Base-by-base conservation (phyloP, 2,888 invertebrate genomes). In the Agrypnus murinus region DNA sequence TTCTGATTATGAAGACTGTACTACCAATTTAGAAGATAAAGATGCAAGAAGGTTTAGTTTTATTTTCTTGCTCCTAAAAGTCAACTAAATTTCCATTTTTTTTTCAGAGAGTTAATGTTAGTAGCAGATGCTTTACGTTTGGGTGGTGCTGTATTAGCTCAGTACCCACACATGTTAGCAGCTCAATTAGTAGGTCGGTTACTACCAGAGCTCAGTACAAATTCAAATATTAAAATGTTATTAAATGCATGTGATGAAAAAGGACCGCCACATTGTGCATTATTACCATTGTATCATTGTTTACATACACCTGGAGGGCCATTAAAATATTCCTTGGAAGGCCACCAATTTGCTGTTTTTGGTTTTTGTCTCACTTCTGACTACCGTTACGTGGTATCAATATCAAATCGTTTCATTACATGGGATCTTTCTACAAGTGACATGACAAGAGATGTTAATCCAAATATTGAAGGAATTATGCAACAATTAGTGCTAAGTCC, bases 241-340 rank as follows among this genome's bases (percentile, higher is more conserved):
- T 87, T 99, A 46, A 90, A 93, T 65, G 97, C 98, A 78, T 99
- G 98, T 82, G 97, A 98, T 83, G 89, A 90, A 15, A 93, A 94
- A 80, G 98, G 98, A 0, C 93, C 95, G 34, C 90, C 91, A 55
- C 93, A 98, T 81, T 98, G 97, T 79, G 94, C 98, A 0, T 85
- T 99, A 59, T 88, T 98, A 76, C 98, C 99, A 0, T 90, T 95
- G 0, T 97, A 97, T 85, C 98, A 99, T 84, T 98, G 98, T 80
- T 87, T 98, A 73, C 98, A 99, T 83, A 98, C 99, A 0, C 99
- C 99, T n/a, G 99, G 99, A 48, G 99, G 99, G 1, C 99, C 99
- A 0, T 86, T 99, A 4, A 85, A 95, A 93, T 99, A 97, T 83
- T 98, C 98, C 0, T 86, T 99, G 48, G 99, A 99, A 87, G 99